A percentile compares a stretch with the other conserved stretches of the same genome.
phyloP scores from a whole-genome alignment of 2,797 vertebrate genomes.

The Anguilla marmorata region DNA sequence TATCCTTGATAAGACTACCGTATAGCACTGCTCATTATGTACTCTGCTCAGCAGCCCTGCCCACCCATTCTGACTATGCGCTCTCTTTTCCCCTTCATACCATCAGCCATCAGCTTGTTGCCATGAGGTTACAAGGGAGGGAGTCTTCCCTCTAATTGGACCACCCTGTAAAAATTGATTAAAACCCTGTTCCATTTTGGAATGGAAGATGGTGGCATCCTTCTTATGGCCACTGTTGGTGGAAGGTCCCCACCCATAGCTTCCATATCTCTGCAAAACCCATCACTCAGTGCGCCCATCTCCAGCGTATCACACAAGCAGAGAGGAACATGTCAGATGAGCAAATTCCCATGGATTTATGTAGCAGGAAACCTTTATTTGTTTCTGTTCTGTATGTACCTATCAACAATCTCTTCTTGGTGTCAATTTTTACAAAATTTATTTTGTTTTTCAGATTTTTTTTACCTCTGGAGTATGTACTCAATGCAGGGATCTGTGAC shows the following conservation, averaged over 20 bases:
- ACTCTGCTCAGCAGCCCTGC: not conserved
- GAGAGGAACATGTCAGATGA: not conserved
- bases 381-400: not conserved
- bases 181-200: no score
- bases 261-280: not conserved
- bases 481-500: not conserved
- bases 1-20: no score
- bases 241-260: not conserved
- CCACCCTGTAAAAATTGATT: no score
- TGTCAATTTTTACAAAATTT: not conserved
- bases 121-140: no score
- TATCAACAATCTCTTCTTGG: not conserved
- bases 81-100: not conserved
- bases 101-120: no score
- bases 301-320: not conserved
- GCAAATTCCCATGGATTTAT: not conserved
- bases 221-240: not conserved
- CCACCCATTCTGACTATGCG: not conserved
- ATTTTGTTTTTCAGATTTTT: not conserved
- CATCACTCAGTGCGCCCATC: not conserved
- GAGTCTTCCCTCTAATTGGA: no score
- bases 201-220: not conserved
- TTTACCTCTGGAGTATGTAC: not conserved
- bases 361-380: not conserved
- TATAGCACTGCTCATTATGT: no score